Conservation (phyloP, 2,113 vertebrate genomes). For the Tachycineta bicolor region DNA sequence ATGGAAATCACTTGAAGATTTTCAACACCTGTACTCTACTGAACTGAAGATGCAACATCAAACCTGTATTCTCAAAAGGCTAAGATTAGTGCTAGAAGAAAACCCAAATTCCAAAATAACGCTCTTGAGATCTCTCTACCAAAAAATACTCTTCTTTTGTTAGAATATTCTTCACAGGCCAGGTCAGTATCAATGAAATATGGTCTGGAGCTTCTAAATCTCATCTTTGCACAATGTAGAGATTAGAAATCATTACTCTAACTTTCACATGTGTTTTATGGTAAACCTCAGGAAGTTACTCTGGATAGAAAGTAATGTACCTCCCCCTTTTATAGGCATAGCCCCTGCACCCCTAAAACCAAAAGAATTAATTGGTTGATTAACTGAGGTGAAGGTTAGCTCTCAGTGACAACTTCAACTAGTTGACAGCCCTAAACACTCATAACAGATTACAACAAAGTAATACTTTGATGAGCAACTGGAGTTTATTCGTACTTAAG, state of each 20-base stretch:
- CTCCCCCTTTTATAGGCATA: not conserved
- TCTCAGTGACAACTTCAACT: not conserved
- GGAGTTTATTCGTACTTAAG: not conserved
- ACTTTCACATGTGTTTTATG: fast-evolving
- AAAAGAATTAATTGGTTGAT: not conserved
- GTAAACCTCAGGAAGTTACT: not conserved
- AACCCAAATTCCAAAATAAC: not conserved
- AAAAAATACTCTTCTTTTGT: not conserved
- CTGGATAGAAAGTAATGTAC: not conserved
- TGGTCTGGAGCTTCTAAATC: not conserved
- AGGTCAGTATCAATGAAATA: not conserved
- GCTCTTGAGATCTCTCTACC: not conserved
- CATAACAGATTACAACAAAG: not conserved
- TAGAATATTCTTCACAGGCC: not conserved
- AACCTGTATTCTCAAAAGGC: not conserved
- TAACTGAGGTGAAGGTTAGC: not conserved
- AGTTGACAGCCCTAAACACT: not conserved
- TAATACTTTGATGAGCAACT: not conserved
- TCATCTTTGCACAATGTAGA: not conserved
- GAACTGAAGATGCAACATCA: not conserved
- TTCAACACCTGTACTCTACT: not conserved
- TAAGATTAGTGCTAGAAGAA: not conserved
- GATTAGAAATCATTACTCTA: not conserved
- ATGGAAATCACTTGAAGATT: not conserved
- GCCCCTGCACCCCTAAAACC: not conserved